Evolutionary conservation across 2,888 invertebrate species (phyloP), one percentile per base, ranked within the genome.

Genomic region (Nudaria mundana): DNA sequence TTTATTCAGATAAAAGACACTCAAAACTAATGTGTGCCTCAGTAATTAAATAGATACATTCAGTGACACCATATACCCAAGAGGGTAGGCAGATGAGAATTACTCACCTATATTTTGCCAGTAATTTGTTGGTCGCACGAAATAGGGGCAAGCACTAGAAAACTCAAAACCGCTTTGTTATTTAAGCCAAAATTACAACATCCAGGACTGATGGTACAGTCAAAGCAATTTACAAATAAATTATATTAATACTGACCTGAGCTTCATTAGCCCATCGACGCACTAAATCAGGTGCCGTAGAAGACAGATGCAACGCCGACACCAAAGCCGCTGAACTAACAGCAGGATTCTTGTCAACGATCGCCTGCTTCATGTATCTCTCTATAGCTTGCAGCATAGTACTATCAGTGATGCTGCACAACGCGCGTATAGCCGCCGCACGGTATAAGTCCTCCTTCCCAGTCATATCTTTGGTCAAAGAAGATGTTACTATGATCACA

Each of bases 311-410:
- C 41, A 96, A 74, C 0, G 98, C 95, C 23, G 98, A 98, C 0
- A 98, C 98, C 30, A 99, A 87, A 1, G 99, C 99, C 0, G 99
- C 99, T 58, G 98, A 98, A 37, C 98, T 97, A 0, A 99, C 98
- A 0, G 97, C 95, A 0, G 97, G 93, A 58, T 96, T 96, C 66
- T 97, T 95, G 81, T 99, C 99, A n/a, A 99, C 99, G 58, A 99
- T 99, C 0, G 99, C 99, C 77, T 99, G 99, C 74, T 99, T 99
- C 98, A 99, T 99, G 82, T 99, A 99, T 42, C 99, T 91, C 75
- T 99, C 99, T 45, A 99, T 98, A 3, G 98, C 96, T 81, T 99
- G 97, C 39, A 99, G 84, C 98, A 96, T 96, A 0, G 94, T 94
- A 43, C 92, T 94, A 86, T 99, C 99, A 0, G 98, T 99, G 42